Base-by-base conservation (phyloP, 2,888 invertebrate genomes). In the Nomada ruficornis region DNA sequence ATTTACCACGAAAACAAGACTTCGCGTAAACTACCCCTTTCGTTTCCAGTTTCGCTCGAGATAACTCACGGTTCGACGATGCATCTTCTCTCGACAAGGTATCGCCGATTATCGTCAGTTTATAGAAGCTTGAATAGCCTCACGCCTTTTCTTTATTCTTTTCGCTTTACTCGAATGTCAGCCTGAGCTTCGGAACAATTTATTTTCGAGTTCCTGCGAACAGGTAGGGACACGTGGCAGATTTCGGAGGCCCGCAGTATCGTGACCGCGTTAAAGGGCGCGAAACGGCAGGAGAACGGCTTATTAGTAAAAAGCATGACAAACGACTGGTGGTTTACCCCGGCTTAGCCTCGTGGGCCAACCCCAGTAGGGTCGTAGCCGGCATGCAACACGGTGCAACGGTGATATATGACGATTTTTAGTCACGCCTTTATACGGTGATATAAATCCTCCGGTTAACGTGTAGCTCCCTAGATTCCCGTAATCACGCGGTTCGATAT, bases 301-400 rank as follows among this genome's bases (percentile, higher is more conserved):
- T 91, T 91, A 91, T 91, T 91, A 91, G 91, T 91, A 91, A 91
- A 91, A 91, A 91, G 91, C 90, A 91, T 91, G 91, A 91, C 90
- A 91, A 91, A 91, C 90, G 91, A 88, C 89, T 88, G 89, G 91
- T 86, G 91, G 91, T 91, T 91, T 91, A 90, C 88, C 90, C 88
- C 77, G 90, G 88, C 88, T 90, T 89, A 89, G 88, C 85, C 83
- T 83, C 84, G 86, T 79, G 81, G 85, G 88, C 89, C 88, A 88
- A 88, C 91, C 91, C 90, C 90, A 84, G 89, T 87, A 87, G 90
- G 88, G 88, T 88, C 87, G 90, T 91, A 90, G 85, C 91, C 85
- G 82, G 85, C 83, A 86, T 86, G 88, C 91, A 86, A 87, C 88
- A 90, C 84, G 87, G 87, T 87, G 86, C 89, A 76, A 60, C 54